A percentile compares a stretch with the other conserved stretches of the same genome.
These are phyloP conservation scores for Caenorhabditis inopinata DNA, from an alignment of 1,140 invertebrate species.

Conservation along the genomic window DNA sequence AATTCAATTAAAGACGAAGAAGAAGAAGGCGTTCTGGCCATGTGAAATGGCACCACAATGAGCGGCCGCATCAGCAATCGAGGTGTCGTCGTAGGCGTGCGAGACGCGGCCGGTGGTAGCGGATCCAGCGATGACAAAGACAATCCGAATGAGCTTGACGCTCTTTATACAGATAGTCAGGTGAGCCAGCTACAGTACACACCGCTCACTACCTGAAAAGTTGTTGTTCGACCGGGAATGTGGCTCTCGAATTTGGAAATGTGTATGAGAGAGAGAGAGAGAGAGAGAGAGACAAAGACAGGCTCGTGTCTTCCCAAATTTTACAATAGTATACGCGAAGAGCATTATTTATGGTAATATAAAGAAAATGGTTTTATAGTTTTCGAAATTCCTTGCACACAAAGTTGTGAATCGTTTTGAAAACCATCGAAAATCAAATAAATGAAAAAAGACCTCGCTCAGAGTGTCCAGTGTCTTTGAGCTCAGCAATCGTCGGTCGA, in stretches of 20 bases:
- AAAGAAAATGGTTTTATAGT: too few relatives aligned
- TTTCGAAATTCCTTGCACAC: background rate
- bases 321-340: background rate
- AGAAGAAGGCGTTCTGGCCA: background rate
- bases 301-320: background rate
- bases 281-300: too few relatives aligned
- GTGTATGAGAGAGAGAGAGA: too few relatives aligned
- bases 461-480: too few relatives aligned
- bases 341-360: background rate
- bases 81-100: constrained; percentile 12
- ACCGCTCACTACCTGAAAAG: too few relatives aligned
- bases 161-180: constrained; percentile 29
- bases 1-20: background rate
- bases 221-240: too few relatives aligned
- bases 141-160: constrained; percentile 24
- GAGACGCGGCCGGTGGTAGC: constrained; percentile 2
- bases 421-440: too few relatives aligned
- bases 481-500: too few relatives aligned
- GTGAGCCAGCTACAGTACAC: background rate
- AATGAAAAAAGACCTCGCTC: too few relatives aligned
- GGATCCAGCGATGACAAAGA: constrained; percentile 20
- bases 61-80: constrained; percentile 30
- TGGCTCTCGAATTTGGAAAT: too few relatives aligned
- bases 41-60: constrained; percentile 32
- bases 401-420: too few relatives aligned